Evolutionary conservation across 1,140 invertebrate species (phyloP), one percentile per base, ranked within the genome.

Genomic region (Papilio machaon): DNA sequence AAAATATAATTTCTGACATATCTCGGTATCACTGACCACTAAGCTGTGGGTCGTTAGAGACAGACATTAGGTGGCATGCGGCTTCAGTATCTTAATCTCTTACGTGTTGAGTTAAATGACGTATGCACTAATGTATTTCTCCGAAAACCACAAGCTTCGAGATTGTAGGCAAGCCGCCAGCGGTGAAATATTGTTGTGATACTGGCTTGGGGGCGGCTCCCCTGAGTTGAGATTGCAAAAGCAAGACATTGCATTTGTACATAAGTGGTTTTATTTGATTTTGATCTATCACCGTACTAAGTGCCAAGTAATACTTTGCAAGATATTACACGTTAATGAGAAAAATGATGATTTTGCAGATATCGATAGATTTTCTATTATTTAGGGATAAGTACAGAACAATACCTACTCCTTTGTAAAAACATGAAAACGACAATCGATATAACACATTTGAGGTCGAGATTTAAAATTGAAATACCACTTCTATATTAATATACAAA

Each of bases 81-180:
- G 76, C 76, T 60, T 30, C 23, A 78, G 74, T 60, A 46, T 78
- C 76, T 78, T 78, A 78, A 78, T 78, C 76, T 78, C 52, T 8
- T 60, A 60, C 11, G 74, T 78, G 76, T 78, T 58, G 49, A 78
- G 76, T 78, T 78, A 78, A 78, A 78, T 78, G 76, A 60, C 76
- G 76, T 78, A 78, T 78, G 76, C 54, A 78, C 76, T 78, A 78
- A 78, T 78, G 76, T 78, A 78, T 60, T 30, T 52, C 76, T 30
- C 54, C 19, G 47, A 58, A 78, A 78, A 78, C 76, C 76, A 17
- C 49, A 78, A 78, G 54, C 54, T 78, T 19, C 10, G 74, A 43
- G 52, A 78, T 60, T 78, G 76, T 78, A 78, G 76, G 76, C 76
- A 78, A 78, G 38, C 49, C 76, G 76, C 76, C 76, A 78, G 30